phyloP scores from a whole-genome alignment of 2,113 vertebrate genomes.

The Colistium nudipinnis region DNA sequence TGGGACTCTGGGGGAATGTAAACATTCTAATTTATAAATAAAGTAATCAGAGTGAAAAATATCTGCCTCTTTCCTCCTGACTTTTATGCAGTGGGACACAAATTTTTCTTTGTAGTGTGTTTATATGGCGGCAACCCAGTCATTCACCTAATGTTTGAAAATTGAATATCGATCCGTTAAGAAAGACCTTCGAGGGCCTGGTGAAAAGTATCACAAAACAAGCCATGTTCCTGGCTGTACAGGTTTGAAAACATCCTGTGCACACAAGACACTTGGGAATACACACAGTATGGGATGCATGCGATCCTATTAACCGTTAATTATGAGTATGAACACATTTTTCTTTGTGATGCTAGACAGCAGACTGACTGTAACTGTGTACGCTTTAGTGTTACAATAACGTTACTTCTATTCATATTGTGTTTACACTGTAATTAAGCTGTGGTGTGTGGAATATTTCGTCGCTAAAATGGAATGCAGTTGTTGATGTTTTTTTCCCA shows the following conservation, averaged over 20 bases:
- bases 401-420: too few species aligned
- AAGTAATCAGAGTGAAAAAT: not conserved
- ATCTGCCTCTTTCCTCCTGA: not conserved
- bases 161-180: not conserved
- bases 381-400: too few species aligned
- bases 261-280: not conserved
- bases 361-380: too few species aligned
- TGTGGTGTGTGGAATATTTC: too few species aligned
- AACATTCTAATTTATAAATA: not conserved
- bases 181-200: not conserved
- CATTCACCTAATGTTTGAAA: not conserved
- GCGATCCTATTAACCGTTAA: too few species aligned
- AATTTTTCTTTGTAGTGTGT: not conserved
- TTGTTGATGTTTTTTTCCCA: too few species aligned
- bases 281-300: not conserved
- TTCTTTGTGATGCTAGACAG: too few species aligned
- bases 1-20: not conserved
- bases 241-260: not conserved
- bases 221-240: not conserved
- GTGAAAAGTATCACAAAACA: not conserved
- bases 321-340: too few species aligned
- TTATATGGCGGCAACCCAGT: constrained; percentile 1
- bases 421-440: too few species aligned
- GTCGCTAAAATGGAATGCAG: too few species aligned
- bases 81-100: not conserved